phyloP scores from a whole-genome alignment of 2,797 vertebrate species.

The Silurus lanzhouensis region DNA sequence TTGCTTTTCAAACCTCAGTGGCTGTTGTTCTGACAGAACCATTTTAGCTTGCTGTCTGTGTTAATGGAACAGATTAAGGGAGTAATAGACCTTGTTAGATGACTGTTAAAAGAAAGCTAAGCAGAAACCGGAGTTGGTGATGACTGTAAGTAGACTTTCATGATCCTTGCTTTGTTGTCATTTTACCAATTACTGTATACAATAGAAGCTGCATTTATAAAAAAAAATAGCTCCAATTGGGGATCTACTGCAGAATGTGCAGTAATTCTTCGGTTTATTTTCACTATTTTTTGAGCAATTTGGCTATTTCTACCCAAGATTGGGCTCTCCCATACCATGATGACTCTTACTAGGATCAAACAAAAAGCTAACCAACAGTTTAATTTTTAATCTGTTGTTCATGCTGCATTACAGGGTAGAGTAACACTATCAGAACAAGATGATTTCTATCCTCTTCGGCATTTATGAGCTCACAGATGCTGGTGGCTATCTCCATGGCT shows the following conservation, averaged over 20 bases:
- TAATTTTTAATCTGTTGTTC: not conserved
- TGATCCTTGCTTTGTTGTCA: not conserved
- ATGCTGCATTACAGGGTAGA: not conserved
- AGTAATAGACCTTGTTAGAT: slow-evolving; percentile 13
- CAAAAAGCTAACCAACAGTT: not conserved
- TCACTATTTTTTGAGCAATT: not conserved
- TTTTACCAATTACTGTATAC: not conserved
- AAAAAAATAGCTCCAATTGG: not conserved
- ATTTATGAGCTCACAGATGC: not conserved
- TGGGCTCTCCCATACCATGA: not conserved
- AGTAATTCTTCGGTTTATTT: not conserved
- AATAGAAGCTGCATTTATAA: not conserved
- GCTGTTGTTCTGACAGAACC: slow-evolving; percentile 29
- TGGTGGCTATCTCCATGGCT: too few relatives aligned
- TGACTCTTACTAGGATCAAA: not conserved
- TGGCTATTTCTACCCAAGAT: not conserved
- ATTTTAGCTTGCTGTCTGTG: slow-evolving; percentile 21
- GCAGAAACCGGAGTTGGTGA: not conserved
- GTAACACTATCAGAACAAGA: not conserved
- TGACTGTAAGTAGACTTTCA: not conserved
- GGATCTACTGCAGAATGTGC: not conserved
- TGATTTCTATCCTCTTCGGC: not conserved
- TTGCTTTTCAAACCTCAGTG: slow-evolving; percentile 34
- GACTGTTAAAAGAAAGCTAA: slow-evolving; percentile 23
- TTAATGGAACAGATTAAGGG: slow-evolving; percentile 23